A percentile compares a stretch with the other conserved stretches of the same genome.
Evolutionary conservation across 2,113 vertebrate species (phyloP).

Genomic region (Entelurus aequoreus): DNA sequence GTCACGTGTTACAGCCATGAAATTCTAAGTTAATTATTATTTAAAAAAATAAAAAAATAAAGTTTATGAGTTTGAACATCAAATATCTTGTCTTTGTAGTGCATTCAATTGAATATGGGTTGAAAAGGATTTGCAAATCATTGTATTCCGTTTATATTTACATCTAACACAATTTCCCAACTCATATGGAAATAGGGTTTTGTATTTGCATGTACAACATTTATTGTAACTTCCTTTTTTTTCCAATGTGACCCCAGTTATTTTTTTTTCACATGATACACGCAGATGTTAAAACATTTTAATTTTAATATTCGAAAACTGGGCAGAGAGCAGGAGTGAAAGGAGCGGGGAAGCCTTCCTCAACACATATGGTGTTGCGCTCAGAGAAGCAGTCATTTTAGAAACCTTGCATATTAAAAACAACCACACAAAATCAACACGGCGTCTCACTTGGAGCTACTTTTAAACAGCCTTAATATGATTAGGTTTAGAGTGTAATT

Average conservation of each 20-base stretch:
- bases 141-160: too few relatives aligned
- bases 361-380: conserved; percentile 9
- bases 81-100: too few relatives aligned
- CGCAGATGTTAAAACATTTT: conserved; percentile 3
- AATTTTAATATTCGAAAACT: not conserved
- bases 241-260: not conserved
- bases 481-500: conserved; percentile 30
- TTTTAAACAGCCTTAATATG: conserved; percentile 29
- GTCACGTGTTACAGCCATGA: too few relatives aligned
- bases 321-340: not conserved
- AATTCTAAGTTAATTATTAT: too few relatives aligned
- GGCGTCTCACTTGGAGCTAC: conserved; percentile 2
- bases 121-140: too few relatives aligned
- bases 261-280: not conserved
- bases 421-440: conserved; percentile 34
- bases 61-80: too few relatives aligned
- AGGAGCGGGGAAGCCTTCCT: not conserved
- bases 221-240: not conserved
- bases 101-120: too few relatives aligned
- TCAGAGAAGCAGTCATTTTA: conserved; percentile 13
- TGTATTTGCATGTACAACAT: not conserved
- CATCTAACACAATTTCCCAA: too few relatives aligned
- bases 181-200: too few relatives aligned
- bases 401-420: not conserved
- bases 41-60: too few relatives aligned